Conservation (phyloP, 2,797 vertebrate genomes). For the Tachyglossus aculeatus region DNA sequence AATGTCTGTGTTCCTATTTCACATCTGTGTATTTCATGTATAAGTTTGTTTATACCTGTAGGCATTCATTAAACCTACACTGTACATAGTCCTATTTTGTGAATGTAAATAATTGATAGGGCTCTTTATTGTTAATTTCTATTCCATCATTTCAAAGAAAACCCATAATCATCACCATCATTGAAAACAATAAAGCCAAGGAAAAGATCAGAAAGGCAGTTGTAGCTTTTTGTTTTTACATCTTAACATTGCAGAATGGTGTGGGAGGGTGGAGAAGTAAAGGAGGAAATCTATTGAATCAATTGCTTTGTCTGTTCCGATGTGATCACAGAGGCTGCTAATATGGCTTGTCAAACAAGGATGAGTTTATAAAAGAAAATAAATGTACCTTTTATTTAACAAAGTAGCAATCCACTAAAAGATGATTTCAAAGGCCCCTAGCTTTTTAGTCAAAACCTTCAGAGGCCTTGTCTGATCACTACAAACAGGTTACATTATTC, state of each 20-base stretch:
- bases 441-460: constrained; percentile 71
- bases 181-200: no score
- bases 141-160: no score
- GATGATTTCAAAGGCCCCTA: constrained; percentile 70
- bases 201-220: not conserved
- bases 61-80: no score
- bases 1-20: no score
- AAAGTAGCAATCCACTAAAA: constrained; percentile 66
- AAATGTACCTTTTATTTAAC: constrained; percentile 62
- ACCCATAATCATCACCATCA: no score
- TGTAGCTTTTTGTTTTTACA: not conserved
- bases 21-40: no score
- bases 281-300: constrained; percentile 46
- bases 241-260: constrained; percentile 50
- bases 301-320: constrained; percentile 46
- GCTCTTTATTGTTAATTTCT: no score
- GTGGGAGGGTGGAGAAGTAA: no score
- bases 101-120: no score
- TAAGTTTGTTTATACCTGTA: no score
- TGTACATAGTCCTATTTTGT: no score
- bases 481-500: constrained; percentile 70
- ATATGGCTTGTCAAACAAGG: constrained; percentile 52
- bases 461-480: constrained; percentile 68
- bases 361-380: constrained; percentile 64
- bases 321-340: constrained; percentile 60